phyloP scores from a whole-genome alignment of 1,140 invertebrate species.

The Odontomachus brunneus region DNA sequence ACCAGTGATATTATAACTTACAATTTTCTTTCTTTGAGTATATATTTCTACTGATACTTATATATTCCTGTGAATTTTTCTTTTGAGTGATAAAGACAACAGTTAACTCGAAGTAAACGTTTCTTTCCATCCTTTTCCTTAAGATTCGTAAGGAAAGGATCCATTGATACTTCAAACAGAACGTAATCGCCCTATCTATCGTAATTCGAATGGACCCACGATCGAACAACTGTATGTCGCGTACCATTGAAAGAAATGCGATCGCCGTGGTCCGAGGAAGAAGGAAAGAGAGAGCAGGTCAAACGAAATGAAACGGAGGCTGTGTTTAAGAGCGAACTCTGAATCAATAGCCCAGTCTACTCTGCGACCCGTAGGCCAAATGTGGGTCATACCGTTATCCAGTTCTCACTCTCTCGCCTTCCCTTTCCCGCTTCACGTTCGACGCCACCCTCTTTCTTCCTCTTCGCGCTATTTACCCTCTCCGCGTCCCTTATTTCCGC shows the following conservation, averaged over 20 bases:
- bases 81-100: neutral
- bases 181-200: neutral
- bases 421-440: slow-evolving; percentile 47
- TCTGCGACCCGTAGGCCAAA: slow-evolving; percentile 79
- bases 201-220: slow-evolving; percentile 4
- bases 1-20: no score
- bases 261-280: neutral
- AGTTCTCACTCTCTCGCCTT: slow-evolving; percentile 74
- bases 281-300: slow-evolving; percentile 45
- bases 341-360: slow-evolving; percentile 81
- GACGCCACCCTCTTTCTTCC: slow-evolving; percentile 42
- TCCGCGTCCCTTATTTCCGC: slow-evolving; percentile 25
- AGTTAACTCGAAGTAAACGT: neutral
- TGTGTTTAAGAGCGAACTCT: slow-evolving; percentile 83
- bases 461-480: slow-evolving; percentile 6
- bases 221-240: neutral
- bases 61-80: no score
- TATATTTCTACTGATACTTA: no score
- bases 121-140: no score
- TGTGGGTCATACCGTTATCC: slow-evolving; percentile 81
- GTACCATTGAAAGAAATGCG: neutral
- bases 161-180: neutral
- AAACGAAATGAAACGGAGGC: slow-evolving; percentile 82
- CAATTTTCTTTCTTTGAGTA: no score
- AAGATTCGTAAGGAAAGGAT: neutral